Conservation (phyloP, 2,888 invertebrate genomes). For the Onthophagus sagittarius region DNA sequence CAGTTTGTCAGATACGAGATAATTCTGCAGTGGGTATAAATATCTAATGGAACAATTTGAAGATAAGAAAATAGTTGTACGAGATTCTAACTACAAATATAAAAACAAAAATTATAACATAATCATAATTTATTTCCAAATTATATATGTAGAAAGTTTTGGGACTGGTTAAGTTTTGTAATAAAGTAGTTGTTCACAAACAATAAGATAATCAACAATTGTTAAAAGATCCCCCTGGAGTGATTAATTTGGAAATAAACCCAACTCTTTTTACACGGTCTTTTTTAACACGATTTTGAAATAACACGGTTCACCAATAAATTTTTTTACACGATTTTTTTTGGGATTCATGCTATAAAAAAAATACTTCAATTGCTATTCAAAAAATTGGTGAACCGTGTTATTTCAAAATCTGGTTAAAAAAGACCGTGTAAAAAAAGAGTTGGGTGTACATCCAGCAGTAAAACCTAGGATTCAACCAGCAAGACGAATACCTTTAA, state of each 20-base stretch:
- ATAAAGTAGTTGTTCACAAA: neutral
- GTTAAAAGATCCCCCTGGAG: conserved; percentile 13
- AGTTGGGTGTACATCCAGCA: conserved; percentile 9
- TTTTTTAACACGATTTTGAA: no score
- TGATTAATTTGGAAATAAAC: no score
- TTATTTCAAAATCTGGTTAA: no score
- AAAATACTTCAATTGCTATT: no score
- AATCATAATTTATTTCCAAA: neutral
- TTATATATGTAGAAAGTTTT: neutral
- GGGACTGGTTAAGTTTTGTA: neutral
- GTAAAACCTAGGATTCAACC: conserved; percentile 14
- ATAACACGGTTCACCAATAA: no score
- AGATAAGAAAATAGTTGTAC: neutral
- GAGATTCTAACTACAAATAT: neutral
- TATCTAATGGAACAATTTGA: neutral
- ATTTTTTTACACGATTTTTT: no score
- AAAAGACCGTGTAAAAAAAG: neutral
- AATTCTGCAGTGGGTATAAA: neutral
- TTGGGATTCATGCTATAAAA: no score
- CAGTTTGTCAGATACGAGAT: neutral
- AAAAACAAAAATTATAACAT: neutral
- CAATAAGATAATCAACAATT: neutral
- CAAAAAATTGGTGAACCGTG: no score
- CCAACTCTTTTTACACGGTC: no score
- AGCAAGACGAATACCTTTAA: conserved; percentile 18